Percentiles rank a stretch among this genome's conserved stretches.
Evolutionary conservation across 1,140 invertebrate genomes (phyloP).

Genomic region (Solenopsis fugax): DNA sequence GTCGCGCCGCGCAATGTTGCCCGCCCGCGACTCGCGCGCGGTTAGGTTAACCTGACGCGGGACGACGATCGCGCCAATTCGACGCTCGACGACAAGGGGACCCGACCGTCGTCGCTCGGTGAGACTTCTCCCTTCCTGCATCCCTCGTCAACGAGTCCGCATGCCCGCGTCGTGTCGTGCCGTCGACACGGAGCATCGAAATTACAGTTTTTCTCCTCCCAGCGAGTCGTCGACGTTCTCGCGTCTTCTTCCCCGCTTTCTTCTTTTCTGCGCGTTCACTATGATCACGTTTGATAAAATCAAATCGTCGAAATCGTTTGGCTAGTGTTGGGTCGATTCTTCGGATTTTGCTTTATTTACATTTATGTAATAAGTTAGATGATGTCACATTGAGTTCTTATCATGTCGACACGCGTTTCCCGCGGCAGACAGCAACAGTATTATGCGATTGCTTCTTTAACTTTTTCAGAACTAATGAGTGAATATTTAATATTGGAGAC

Average conservation of each 20-base stretch:
- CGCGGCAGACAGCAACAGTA: neutral
- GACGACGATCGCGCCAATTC: neutral
- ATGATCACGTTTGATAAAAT: neutral
- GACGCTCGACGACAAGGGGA: neutral
- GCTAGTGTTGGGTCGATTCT: neutral
- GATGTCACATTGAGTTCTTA: too few relatives aligned
- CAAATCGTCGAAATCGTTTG: neutral
- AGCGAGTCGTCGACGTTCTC: too few relatives aligned
- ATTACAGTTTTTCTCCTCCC: too few relatives aligned
- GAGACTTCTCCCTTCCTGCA: neutral
- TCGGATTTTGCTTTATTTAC: neutral
- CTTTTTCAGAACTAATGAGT: too few relatives aligned
- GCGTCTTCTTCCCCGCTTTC: too few relatives aligned
- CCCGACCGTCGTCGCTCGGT: slow-evolving; percentile 13
- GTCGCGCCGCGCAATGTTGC: slow-evolving; percentile 3
- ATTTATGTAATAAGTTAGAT: neutral
- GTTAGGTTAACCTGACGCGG: neutral
- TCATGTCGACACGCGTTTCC: neutral
- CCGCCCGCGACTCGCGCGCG: neutral
- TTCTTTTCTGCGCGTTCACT: too few relatives aligned
- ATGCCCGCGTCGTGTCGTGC: too few relatives aligned
- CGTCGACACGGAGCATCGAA: too few relatives aligned
- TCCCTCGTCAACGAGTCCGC: neutral
- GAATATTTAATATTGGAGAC: too few relatives aligned
- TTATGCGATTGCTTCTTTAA: neutral